phyloP scores from a whole-genome alignment of 2,888 invertebrate genomes.

The Chironomus riparius region DNA sequence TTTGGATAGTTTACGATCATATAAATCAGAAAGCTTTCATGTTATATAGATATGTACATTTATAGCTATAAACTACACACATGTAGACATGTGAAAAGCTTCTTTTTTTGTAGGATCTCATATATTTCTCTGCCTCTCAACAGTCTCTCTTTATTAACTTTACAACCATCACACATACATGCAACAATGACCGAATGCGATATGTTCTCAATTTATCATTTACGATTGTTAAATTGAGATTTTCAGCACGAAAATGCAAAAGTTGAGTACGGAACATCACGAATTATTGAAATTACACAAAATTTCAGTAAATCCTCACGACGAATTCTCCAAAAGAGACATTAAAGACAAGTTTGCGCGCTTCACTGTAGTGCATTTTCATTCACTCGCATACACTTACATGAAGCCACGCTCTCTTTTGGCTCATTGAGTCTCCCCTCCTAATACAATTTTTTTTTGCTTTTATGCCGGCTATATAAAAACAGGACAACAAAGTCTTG shows the following conservation, averaged over 20 bases:
- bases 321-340: not conserved
- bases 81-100: not conserved
- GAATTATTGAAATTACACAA: too few relatives aligned
- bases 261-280: too few relatives aligned
- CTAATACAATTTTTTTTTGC: not conserved
- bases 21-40: not conserved
- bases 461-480: conserved; percentile 24
- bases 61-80: not conserved
- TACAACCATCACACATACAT: not conserved
- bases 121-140: not conserved
- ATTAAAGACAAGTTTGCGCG: not conserved
- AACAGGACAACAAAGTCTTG: conserved; percentile 20
- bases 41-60: not conserved
- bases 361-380: not conserved
- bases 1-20: not conserved
- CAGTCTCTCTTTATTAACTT: not conserved
- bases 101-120: not conserved
- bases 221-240: too few relatives aligned
- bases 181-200: not conserved
- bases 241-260: too few relatives aligned
- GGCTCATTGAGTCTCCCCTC: too few relatives aligned
- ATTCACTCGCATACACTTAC: not conserved
- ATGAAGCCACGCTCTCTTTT: not conserved
- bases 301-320: too few relatives aligned
- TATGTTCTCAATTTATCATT: not conserved